A percentile compares a stretch with the other conserved stretches of the same genome.
Evolutionary conservation across 2,888 invertebrate genomes (phyloP).

Genomic region (Napeogenes sylphis): DNA sequence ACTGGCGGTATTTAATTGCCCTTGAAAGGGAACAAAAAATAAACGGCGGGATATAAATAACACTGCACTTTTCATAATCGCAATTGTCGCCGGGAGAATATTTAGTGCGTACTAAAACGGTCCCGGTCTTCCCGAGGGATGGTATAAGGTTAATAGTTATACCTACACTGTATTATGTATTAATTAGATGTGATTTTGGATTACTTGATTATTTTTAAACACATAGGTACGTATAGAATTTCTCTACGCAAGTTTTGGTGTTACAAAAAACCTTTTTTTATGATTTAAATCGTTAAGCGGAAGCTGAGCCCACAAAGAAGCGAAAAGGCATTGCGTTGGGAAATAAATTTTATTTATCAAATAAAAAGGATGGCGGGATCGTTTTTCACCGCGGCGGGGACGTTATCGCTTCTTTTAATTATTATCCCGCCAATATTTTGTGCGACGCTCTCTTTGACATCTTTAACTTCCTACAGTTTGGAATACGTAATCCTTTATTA

Average conservation of each 20-base stretch:
- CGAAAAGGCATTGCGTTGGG: constrained; percentile 51
- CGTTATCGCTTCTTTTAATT: constrained; percentile 78
- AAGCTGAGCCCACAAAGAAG: constrained; percentile 57
- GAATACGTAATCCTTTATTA: not conserved
- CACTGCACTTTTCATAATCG: constrained; percentile 78
- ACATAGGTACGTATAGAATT: not conserved
- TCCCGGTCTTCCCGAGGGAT: constrained; percentile 50
- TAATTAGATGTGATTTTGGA: constrained; percentile 40
- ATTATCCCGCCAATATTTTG: constrained; percentile 74
- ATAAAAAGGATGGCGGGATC: constrained; percentile 76
- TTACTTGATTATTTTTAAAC: constrained; percentile 13
- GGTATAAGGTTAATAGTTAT: constrained; percentile 54
- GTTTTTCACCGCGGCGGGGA: constrained; percentile 73
- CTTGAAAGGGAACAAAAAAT: constrained; percentile 78
- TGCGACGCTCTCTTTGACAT: constrained; percentile 43
- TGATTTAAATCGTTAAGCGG: constrained; percentile 36
- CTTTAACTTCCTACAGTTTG: constrained; percentile 15
- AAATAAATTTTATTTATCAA: constrained; percentile 78
- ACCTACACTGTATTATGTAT: constrained; percentile 32
- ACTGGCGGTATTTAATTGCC: constrained; percentile 77
- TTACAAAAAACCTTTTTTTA: not conserved
- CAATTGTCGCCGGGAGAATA: constrained; percentile 78
- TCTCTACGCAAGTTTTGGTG: not conserved
- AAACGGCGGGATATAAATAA: constrained; percentile 74
- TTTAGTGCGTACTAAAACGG: constrained; percentile 75